These are phyloP conservation scores for Protobothrops mucrosquamatus DNA, from an alignment of 2,113 vertebrate genomes.

Conservation along the genomic window DNA sequence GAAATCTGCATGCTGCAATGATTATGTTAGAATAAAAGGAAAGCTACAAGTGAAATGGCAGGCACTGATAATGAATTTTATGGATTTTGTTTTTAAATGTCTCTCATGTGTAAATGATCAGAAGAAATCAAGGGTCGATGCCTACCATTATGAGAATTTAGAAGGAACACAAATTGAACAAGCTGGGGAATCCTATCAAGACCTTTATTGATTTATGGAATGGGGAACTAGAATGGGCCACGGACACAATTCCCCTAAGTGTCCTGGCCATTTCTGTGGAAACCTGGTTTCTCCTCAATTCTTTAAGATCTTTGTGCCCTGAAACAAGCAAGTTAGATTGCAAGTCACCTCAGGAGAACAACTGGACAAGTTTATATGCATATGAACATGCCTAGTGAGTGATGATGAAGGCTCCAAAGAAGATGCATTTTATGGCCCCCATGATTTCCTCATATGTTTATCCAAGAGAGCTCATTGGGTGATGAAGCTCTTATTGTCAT, in stretches of 20 bases:
- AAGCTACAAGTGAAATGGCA: not conserved
- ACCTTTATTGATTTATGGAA: not conserved
- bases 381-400: not conserved
- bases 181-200: not conserved
- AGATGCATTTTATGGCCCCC: not conserved
- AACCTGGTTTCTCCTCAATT: not conserved
- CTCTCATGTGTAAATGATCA: not conserved
- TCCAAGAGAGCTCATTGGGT: not conserved
- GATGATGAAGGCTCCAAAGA: not conserved
- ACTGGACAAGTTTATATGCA: not conserved
- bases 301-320: not conserved
- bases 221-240: not conserved
- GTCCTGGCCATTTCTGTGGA: not conserved
- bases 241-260: not conserved
- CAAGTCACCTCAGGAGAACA: not conserved
- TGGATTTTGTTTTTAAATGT: not conserved
- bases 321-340: not conserved
- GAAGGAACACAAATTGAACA: not conserved
- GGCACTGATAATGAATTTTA: not conserved
- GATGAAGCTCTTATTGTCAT: not conserved
- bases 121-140: not conserved
- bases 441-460: not conserved
- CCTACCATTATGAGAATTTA: not conserved
- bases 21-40: not conserved
- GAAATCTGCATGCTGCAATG: not conserved